Base-by-base conservation (phyloP, 2,113 vertebrate species). In the Mixornis gularis region DNA sequence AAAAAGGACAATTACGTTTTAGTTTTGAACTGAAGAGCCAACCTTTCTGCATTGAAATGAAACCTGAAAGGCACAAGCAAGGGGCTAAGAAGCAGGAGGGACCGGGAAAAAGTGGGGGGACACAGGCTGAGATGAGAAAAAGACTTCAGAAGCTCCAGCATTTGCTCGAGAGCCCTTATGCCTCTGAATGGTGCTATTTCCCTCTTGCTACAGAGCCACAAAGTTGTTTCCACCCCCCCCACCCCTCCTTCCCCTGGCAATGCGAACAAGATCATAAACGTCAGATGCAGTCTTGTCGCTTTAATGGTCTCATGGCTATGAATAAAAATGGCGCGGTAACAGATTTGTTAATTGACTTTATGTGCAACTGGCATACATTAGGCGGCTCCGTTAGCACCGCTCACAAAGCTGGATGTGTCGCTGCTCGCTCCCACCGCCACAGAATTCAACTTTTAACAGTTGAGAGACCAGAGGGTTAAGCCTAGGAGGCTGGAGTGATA, bases 291-390 rank as follows among this genome's bases (percentile, higher is more conserved):
- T 90, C 93, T 94, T 90, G 92, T 96, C 65, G 58, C 94, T 94
- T 93, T 90, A 92, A 95, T 86, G 95, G 93, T 95, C 96, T 95
- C 77, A 65, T 87, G 92, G 85, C 96, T 95, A 66, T 87, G 96
- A 96, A 96, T 96, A 94, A 97, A 96, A 97, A 96, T 88, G 96
- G 91, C 74, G 85, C 36, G 52, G 96, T 95, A 95, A 96, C 96
- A 97, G 94, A 96, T 96, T 87, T 95, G 94, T 92, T 95, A 95
- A 95, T 95, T 64, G 85, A 95, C 79, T 92, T 94, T 95, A 89
- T 72, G 85, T 94, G 90, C 65, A 72, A 86, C 85, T 90, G 88
- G 94, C 85, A 91, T 85, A 92, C 62, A 73, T 86, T 85, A 95
- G 81, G 95, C 79, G 65, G 84, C 76, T 93, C 86, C 53, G 79